phyloP scores from a whole-genome alignment of 2,113 vertebrate species.

The Azemiops feae region DNA sequence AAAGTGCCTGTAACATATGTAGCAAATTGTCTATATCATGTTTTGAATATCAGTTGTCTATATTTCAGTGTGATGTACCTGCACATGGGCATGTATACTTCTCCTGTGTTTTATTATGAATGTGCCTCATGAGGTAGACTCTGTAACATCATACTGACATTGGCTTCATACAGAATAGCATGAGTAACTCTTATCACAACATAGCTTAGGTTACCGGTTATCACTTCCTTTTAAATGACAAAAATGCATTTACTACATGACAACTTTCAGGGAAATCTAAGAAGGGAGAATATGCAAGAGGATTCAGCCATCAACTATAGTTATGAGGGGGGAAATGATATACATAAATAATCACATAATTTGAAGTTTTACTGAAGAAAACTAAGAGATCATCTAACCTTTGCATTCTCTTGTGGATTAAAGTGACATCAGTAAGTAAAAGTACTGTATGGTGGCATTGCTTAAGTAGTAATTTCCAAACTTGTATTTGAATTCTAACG shows the following conservation, averaged over 20 bases:
- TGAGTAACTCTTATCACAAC: not conserved
- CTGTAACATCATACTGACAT: not conserved
- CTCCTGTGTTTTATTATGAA: conserved; percentile 28
- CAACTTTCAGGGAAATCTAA: not conserved
- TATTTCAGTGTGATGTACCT: conserved; percentile 8
- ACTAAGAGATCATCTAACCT: not conserved
- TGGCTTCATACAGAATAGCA: conserved; percentile 25
- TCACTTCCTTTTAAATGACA: not conserved
- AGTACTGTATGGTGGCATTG: not conserved
- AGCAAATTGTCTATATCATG: conserved; percentile 23
- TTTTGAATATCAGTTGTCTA: conserved; percentile 38
- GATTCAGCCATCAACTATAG: not conserved
- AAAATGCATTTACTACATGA: not conserved
- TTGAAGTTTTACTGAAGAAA: not conserved
- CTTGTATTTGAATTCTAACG: not conserved
- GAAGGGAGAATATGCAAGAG: not conserved
- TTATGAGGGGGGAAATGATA: not conserved
- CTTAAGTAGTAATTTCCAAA: not conserved
- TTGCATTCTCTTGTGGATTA: not conserved
- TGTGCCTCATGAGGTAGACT: conserved; percentile 20
- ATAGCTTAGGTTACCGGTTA: not conserved
- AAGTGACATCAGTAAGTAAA: not conserved
- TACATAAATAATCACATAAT: not conserved
- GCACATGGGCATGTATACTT: conserved; percentile 21
- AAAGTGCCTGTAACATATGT: conserved; percentile 67